Conservation (phyloP, 1,140 invertebrate genomes). For the Polyergus mexicanus region DNA sequence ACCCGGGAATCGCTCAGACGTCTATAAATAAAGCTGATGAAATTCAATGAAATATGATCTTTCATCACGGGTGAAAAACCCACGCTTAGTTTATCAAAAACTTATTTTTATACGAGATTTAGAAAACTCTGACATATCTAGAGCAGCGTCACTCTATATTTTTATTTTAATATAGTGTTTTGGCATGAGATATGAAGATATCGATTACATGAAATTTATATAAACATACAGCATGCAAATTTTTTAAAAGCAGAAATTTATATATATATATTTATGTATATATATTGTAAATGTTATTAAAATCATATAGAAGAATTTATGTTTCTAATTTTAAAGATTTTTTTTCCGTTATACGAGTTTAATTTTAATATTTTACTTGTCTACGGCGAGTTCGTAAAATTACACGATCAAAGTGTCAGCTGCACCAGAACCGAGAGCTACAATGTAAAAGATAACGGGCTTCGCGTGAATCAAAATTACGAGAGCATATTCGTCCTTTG, state of each 20-base stretch:
- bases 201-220: slow-evolving; percentile 11
- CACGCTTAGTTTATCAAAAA: not conserved
- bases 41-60: slow-evolving; percentile 2
- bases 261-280: not conserved
- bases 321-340: slow-evolving; percentile 25
- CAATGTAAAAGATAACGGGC: slow-evolving; percentile 60
- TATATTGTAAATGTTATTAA: not conserved
- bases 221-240: not conserved
- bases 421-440: slow-evolving; percentile 40
- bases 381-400: slow-evolving; percentile 47
- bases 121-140: not conserved
- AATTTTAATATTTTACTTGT: slow-evolving; percentile 56
- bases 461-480: slow-evolving; percentile 69
- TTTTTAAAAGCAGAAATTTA: not conserved
- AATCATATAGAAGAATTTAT: not conserved
- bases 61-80: not conserved
- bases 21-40: slow-evolving; percentile 17
- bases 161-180: not conserved
- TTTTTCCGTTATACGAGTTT: slow-evolving; percentile 41
- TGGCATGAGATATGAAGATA: not conserved
- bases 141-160: not conserved
- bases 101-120: not conserved
- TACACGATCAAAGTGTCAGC: slow-evolving; percentile 63
- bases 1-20: not conserved
- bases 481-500: slow-evolving; percentile 66